Base-by-base conservation (phyloP, 2,113 vertebrate species). In the Seriola rivoliana region DNA sequence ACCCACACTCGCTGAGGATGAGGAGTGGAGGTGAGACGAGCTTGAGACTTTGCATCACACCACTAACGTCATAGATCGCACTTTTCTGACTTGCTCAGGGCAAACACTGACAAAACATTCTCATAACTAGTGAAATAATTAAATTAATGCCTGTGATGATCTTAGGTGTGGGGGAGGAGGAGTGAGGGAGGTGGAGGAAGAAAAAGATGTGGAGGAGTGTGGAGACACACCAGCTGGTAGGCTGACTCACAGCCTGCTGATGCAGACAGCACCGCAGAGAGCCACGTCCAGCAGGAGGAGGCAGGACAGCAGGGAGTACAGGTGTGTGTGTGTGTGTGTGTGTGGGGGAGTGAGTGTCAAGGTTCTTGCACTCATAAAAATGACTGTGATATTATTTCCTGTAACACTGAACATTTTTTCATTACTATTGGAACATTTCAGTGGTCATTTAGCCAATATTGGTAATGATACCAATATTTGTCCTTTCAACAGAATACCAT, bases 1-100 rank as follows among this genome's bases (percentile, higher is more conserved):
- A 89, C 97, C 98, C 14, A 98, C 97, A 38, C 93, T 99, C 57
- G 96, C 97, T 0, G 98, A 99, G 92, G 97, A 98, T 0, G 97
- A 97, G 90, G 97, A 99, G 84, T 99, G 98, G 98, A 96, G 95
- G 88, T 97, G 94, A 84, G 95, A 94, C 57, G 89, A 93, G 72
- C 93, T 91, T 8, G 57, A 21, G 93, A 93, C 0, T 95, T 93
- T 82, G 84, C 77, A 88, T 72, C 92, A 94, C 72, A 75, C 88
- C 0, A 16, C 4, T 12, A 36, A 29, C 55, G 19, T 52, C 17
- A 5, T 19, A 0, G 11, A 40, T 29, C 17, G 8, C 6, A 68
- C 9, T 42, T 50, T 58, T 58, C 21, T 3, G 5, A 23, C 3
- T 5, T 6, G 4, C 19, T 9, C 14, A 16, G 12, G n/a, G 0